A percentile compares a stretch with the other conserved stretches of the same genome.
Evolutionary conservation across 2,888 invertebrate genomes (phyloP).

Genomic region (Actias luna): DNA sequence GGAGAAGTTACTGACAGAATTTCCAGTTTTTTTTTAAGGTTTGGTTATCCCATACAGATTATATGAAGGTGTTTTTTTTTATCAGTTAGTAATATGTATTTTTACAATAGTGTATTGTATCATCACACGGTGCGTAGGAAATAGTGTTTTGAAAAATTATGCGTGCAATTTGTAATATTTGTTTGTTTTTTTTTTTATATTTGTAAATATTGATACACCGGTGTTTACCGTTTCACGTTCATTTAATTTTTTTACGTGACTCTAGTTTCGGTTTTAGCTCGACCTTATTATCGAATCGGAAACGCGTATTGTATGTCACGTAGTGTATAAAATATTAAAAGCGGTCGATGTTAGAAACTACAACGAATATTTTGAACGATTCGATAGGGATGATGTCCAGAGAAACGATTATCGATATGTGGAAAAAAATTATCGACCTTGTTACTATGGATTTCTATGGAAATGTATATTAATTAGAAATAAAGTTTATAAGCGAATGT

Average conservation of each 20-base stretch:
- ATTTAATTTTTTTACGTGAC: not conserved
- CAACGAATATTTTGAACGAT: slow-evolving; percentile 19
- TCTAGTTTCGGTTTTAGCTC: slow-evolving; percentile 6
- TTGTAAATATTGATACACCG: not conserved
- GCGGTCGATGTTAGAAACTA: slow-evolving; percentile 10
- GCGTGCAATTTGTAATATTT: slow-evolving; percentile 13
- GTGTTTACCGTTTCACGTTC: not conserved
- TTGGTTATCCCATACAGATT: not conserved
- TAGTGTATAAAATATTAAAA: slow-evolving; percentile 9
- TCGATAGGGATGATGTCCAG: not conserved
- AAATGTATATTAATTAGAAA: too few relatives aligned
- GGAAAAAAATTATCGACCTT: not conserved
- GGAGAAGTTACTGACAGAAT: too few relatives aligned
- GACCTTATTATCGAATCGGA: too few relatives aligned
- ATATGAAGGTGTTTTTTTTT: not conserved
- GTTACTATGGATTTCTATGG: too few relatives aligned
- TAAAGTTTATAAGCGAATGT: not conserved
- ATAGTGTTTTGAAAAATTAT: slow-evolving; percentile 1
- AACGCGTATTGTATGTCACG: not conserved
- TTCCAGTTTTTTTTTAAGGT: not conserved
- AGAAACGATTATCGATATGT: not conserved
- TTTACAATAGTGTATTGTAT: not conserved
- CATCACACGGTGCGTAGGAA: not conserved
- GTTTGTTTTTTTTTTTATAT: slow-evolving; percentile 11
- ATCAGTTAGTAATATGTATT: too few relatives aligned